Base-by-base conservation (phyloP, 2,888 invertebrate genomes). In the Limenitis camilla region DNA sequence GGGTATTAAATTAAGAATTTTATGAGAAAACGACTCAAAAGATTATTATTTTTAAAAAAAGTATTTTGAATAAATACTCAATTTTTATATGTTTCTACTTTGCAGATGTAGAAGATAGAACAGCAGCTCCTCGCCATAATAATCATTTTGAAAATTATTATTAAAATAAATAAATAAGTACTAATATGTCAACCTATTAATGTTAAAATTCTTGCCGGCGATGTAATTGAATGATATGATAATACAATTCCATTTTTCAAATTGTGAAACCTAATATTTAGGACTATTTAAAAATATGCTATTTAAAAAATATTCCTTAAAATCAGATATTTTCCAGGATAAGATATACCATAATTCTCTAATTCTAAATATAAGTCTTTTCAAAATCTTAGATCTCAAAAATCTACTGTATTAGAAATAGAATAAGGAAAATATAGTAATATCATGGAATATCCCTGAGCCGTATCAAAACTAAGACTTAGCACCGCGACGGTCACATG, bases 61-160 rank as follows among this genome's bases (percentile, higher is more conserved):
- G 1, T 29, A 6, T n/a, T n/a, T 1, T n/a, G 10, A 40, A 29
- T 29, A 10, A 40, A 40, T 40, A 32, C 6, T 47, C 43, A 10
- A 6, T 19, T 30, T 7, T 32, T 9, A 5, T 4, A 8, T 35
- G 0, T 38, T 39, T 10, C 7, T 29, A 0, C 30, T 46, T 50
- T 41, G 1, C 40, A 59, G 59, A 35, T 11, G 43, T 45, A 4
- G 56, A 59, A 49, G 57, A 59, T 19, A 57, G 59, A 40, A 59
- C 59, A 2, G 53, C 59, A 10, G 46, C 57, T 27, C 57, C 57
- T 6, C 45, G 55, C 6, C 48, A n/a, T n/a, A n/a, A 49, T 6
- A 32, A 43, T 7, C 50, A 48, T 1, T 43, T 51, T 30, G 57
- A 58, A 10, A 41, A 56, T 46, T 35, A 50, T 8, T 29, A 54